These are phyloP conservation scores for Spicauda simplicius DNA, from an alignment of 2,888 invertebrate species.

Conservation along the genomic window DNA sequence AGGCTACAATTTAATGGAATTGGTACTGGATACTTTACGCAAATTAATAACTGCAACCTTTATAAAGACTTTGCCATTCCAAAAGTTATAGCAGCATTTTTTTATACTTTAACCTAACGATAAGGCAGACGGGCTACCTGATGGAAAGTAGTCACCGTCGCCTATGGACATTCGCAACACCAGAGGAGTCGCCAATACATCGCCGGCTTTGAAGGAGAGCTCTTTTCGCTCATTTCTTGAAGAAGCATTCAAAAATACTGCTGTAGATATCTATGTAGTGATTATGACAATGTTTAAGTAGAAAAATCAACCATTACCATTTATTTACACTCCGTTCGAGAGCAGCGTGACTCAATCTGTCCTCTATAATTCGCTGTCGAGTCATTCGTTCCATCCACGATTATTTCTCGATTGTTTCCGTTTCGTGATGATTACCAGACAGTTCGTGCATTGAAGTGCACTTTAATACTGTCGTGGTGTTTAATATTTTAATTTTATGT, in stretches of 20 bases:
- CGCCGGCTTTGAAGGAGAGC: no score
- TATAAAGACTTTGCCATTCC: no score
- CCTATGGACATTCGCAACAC: no score
- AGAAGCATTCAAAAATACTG: no score
- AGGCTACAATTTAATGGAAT: neutral
- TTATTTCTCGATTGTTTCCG: slow-evolving; percentile 15
- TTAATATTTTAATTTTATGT: neutral
- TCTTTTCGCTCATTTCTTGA: no score
- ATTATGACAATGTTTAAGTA: no score
- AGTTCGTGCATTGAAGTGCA: neutral
- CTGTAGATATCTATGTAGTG: no score
- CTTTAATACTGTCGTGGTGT: neutral
- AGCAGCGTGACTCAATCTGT: slow-evolving; percentile 4
- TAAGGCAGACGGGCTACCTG: no score
- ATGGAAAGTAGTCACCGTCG: no score
- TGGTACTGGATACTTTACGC: neutral
- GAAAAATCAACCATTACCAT: neutral
- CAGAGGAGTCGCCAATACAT: no score
- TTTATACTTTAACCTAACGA: no score
- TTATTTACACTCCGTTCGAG: neutral
- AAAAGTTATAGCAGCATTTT: no score
- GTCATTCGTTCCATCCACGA: slow-evolving; percentile 10
- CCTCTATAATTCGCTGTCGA: slow-evolving; percentile 14
- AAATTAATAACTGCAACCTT: neutral
- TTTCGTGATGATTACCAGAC: slow-evolving; percentile 10